Evolutionary conservation across 2,113 vertebrate species (phyloP), one percentile per base, ranked within the genome.

Genomic region (Mustela nigripes): DNA sequence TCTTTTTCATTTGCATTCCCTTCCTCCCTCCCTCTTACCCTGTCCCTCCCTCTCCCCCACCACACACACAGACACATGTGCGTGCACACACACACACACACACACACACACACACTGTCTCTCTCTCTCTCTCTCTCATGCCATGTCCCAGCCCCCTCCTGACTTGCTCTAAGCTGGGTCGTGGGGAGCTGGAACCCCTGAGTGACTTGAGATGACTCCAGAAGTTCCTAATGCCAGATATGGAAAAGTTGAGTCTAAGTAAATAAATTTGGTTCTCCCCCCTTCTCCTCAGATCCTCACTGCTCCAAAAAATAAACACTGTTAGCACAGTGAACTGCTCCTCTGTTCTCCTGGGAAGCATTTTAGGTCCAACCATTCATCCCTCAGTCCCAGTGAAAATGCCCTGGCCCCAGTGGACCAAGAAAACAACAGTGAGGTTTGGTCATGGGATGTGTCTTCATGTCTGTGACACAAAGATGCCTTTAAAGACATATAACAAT

Each of bases 201-300:
- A 86, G 94, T 95, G 90, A 91, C 63, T 95, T 89, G 96, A 97
- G 86, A 91, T 78, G 81, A 96, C 1, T 90, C 91, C 97, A 98
- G 97, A 80, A 85, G 81, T 48, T 91, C 69, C 76, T n/a, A 94
- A 89, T 42, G 80, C 94, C 95, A 98, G 97, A 94, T 92, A 96
- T 79, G 87, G 97, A 97, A 97, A 98, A 97, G 96, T 87, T 67
- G 71, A 96, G 87, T 95, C 71, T 97, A 89, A 94, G 81, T 97
- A 96, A 97, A 96, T 91, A 96, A 81, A 95, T 92, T 81, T 53
- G 87, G 28, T 93, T 95, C 76, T 95, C 42, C 73, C 48, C 82
- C 67, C 88, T 65, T 86, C 71, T 91, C 71, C 71, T 62, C 45
- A 89, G 82, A 82, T 62, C 69, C 69, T 95, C 71, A n/a, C 58